Conservation (phyloP, 1,140 invertebrate species). For the Bombus waltoni region DNA sequence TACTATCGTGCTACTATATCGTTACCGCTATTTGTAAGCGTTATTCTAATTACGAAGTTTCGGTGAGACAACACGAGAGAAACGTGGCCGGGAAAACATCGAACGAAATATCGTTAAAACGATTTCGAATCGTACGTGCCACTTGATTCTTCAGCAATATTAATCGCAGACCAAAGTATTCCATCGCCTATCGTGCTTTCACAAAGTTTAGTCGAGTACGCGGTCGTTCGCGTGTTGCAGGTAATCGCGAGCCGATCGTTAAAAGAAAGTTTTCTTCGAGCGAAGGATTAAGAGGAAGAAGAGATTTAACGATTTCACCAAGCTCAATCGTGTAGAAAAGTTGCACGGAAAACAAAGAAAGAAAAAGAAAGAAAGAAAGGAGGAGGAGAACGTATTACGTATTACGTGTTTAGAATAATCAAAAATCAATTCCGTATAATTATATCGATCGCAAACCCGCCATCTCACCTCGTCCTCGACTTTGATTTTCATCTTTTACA, state of each 20-base stretch:
- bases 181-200: neutral
- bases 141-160: constrained; percentile 49
- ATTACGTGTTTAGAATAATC: constrained; percentile 33
- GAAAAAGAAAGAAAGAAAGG: neutral
- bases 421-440: constrained; percentile 6
- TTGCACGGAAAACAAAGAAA: neutral
- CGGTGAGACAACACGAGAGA: neutral
- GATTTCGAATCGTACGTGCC: constrained; percentile 25
- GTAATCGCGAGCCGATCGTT: neutral
- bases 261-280: neutral
- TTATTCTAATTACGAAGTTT: constrained; percentile 12
- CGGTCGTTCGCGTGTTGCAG: neutral
- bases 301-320: constrained; percentile 9
- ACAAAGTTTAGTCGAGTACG: neutral
- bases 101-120: neutral
- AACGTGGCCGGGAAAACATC: neutral
- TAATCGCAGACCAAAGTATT: constrained; percentile 52
- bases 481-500: neutral
- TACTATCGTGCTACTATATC: constrained; percentile 32
- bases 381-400: neutral
- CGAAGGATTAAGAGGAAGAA: neutral
- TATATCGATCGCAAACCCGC: neutral
- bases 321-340: constrained; percentile 14
- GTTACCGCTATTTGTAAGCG: constrained; percentile 37
- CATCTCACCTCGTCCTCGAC: neutral